Evolutionary conservation across 2,797 vertebrate species (phyloP), one percentile per base, ranked within the genome.

Genomic region (Chaenodraco wilsoni): DNA sequence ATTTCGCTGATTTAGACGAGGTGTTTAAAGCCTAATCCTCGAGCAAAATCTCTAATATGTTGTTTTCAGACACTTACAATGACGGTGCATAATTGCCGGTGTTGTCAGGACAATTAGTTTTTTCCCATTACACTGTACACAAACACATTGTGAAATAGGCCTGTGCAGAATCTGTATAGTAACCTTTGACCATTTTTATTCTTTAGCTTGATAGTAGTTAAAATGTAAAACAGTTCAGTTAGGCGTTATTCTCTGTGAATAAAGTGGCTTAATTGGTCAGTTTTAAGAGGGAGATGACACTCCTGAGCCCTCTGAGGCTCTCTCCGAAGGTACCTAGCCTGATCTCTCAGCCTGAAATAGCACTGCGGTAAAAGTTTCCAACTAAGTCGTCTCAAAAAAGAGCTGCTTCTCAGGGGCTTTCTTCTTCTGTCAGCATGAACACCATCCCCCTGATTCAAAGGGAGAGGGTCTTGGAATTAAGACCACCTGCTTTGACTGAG

Each of bases 291-390:
- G 55, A 57, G 64, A 48, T 76, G 72, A 62, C 65, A 84, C 50
- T 0, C 17, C 27, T 51, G 61, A 65, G 49, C 23, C 48, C 65
- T 74, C 50, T 46, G 50, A 81, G 66, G 48, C 37, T 64, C 43
- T 70, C 48, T 64, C 82, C 31, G 59, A 43, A 75, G 71, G 49
- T 62, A 68, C 61, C 37, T 13, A n/a, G 19, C 57, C 21, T 63
- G 68, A 76, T 79, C 44, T 58, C 65, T 50, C 40, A 31, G 66
- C 70, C 80, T 67, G 69, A 85, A 84, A 84, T 77, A 81, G 62
- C 51, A 61, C 59, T 63, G 70, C 69, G 51, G 64, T 61, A 77
- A 81, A 82, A 80, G 37, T 84, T 79, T 45, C 44, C 31, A 74
- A 56, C 63, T 19, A 65, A 83, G 64, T 73, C 68, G 51, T 76